Base-by-base conservation (phyloP, 1,140 invertebrate genomes). In the Zaprionus africanus region DNA sequence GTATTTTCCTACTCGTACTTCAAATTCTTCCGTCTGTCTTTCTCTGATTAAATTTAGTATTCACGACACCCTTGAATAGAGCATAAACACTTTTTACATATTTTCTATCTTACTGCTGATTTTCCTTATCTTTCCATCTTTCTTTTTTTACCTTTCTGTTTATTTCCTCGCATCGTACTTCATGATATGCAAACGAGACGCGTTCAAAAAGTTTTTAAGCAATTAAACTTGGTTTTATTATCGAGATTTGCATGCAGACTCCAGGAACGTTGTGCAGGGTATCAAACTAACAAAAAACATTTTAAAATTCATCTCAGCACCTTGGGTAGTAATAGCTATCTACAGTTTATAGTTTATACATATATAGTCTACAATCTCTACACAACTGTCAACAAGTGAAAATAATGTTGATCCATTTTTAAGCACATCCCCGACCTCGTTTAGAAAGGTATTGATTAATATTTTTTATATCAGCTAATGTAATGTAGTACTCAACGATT, bases 321-420 rank as follows among this genome's bases (percentile, higher is more conserved):
- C 46, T 51, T 51, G 46, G 19, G 11, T 4, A 24, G 46, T 24
- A 5, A 12, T 22, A 5, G 19, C 46, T 51, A 51, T 51, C 46
- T 51, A 51, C 46, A 51, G 11, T 51, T 51, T 51, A 51, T 51
- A 51, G 19, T 24, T 24, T 51, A 46, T 46, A 17, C n/a, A 46
- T 46, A 46, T 9, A 46, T 51, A 11, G 46, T 13, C 19, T 51
- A 24, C 46, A 51, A 51, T 22, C 46, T 24, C 15, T 17, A 9
- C 41, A n/a, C 5, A 17, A 7, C 15, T 51, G 11, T 17, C 19
- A 51, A 13, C 46, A 51, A 22, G 19, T 13, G 19, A 51, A 51
- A 51, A 22, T 12, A 51, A 24, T 24, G 46, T 22, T 13, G 19
- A 51, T 51, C 1, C 4, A 24, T 12, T 51, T 31, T 31, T 9